Evolutionary conservation across 2,113 vertebrate species (phyloP).

Genomic region (Carettochelys insculpta): DNA sequence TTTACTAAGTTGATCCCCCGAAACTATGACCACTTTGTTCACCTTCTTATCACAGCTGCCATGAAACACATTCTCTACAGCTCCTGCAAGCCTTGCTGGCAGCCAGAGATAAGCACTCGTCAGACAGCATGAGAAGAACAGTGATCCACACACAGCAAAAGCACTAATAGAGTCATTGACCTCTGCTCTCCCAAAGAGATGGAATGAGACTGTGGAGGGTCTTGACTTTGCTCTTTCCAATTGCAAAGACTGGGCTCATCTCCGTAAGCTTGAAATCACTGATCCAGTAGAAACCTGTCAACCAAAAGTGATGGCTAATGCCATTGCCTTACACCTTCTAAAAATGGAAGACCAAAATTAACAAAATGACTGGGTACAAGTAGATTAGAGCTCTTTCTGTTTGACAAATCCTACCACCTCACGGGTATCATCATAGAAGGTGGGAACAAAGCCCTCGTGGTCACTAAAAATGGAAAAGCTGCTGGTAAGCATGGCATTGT

Average conservation of each 20-base stretch:
- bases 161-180: background rate
- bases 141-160: background rate
- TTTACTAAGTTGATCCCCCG: background rate
- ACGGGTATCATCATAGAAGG: background rate
- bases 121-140: background rate
- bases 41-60: background rate
- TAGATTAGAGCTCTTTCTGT: background rate
- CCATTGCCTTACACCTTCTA: background rate
- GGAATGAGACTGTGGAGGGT: background rate
- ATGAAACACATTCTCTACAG: background rate
- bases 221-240: background rate
- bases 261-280: background rate
- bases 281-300: background rate
- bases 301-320: background rate
- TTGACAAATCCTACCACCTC: background rate
- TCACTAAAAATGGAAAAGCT: background rate
- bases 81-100: background rate
- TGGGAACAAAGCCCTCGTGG: background rate
- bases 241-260: background rate
- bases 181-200: background rate
- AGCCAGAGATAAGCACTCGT: background rate
- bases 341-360: background rate
- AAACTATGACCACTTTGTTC: background rate
- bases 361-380: background rate
- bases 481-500: background rate